These are phyloP conservation scores for Aldrovandia affinis DNA, from an alignment of 2,797 vertebrate genomes.

Conservation along the genomic window DNA sequence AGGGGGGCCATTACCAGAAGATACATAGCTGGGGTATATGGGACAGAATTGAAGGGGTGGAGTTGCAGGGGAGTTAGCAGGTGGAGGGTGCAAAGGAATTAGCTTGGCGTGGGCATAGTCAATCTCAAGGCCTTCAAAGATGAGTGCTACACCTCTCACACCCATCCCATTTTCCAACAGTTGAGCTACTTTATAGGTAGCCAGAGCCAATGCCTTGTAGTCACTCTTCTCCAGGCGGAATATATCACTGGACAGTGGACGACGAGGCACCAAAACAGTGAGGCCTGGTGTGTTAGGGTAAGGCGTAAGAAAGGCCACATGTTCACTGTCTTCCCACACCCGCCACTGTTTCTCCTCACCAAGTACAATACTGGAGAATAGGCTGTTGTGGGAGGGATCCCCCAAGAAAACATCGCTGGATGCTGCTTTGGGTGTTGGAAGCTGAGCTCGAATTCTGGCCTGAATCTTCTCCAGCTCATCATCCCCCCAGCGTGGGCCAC, in stretches of 20 bases:
- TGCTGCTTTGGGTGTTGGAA: conserved; percentile 52
- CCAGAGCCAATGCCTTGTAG: conserved; percentile 64
- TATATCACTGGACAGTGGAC: conserved; percentile 73
- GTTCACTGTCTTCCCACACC: conserved; percentile 73
- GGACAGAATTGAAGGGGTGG: conserved; percentile 31
- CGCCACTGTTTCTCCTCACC: conserved; percentile 79
- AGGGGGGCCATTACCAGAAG: conserved; percentile 69
- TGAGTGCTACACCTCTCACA: conserved; percentile 65
- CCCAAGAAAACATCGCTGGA: conserved; percentile 64
- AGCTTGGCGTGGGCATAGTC: conserved; percentile 79
- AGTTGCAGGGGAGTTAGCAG: conserved; percentile 8
- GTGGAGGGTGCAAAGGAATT: conserved; percentile 60
- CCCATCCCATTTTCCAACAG: conserved; percentile 65
- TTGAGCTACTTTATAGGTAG: conserved; percentile 54
- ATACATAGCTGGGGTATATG: conserved; percentile 74
- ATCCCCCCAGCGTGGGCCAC: conserved; percentile 66
- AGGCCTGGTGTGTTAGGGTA: conserved; percentile 76
- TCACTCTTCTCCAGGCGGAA: conserved; percentile 65
- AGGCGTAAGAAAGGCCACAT: conserved; percentile 76
- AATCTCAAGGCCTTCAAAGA: conserved; percentile 78
- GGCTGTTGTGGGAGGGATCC: conserved; percentile 52
- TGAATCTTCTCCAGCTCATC: conserved; percentile 59
- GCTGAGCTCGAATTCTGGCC: conserved; percentile 57
- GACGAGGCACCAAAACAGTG: conserved; percentile 73
- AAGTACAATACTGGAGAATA: conserved; percentile 73